These are phyloP conservation scores for Charaxes varanes DNA, from an alignment of 1,140 invertebrate species.

Conservation along the genomic window DNA sequence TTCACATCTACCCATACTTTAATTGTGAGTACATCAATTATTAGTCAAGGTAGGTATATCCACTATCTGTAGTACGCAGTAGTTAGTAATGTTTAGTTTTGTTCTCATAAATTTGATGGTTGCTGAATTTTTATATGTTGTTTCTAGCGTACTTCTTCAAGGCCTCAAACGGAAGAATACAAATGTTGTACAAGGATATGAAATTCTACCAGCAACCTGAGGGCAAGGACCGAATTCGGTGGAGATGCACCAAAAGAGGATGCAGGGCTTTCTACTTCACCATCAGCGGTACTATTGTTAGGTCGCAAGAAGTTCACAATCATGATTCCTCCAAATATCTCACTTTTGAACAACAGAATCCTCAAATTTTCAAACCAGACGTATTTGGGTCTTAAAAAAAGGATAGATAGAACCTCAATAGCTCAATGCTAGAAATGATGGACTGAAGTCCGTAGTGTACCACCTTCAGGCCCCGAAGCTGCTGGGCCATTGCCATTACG, in stretches of 20 bases:
- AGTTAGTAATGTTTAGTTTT: not conserved
- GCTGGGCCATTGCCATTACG: too few relatives aligned
- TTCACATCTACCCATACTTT: too few relatives aligned
- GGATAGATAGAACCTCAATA: too few relatives aligned
- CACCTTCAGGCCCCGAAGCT: too few relatives aligned
- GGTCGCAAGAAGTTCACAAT: conserved; percentile 36
- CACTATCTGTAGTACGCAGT: not conserved
- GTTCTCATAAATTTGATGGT: not conserved
- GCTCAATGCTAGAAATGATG: too few relatives aligned
- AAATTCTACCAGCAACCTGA: conserved; percentile 41
- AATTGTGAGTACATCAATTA: too few relatives aligned
- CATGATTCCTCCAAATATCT: conserved; percentile 22
- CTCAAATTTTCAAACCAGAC: not conserved
- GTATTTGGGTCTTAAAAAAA: too few relatives aligned
- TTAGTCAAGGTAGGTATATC: too few relatives aligned
- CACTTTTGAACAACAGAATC: not conserved
- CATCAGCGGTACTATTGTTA: conserved; percentile 20
- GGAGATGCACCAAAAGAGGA: conserved; percentile 39
- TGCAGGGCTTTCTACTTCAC: conserved; percentile 40
- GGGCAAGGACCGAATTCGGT: conserved; percentile 29
- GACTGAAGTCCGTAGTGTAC: too few relatives aligned
- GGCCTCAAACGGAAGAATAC: conserved; percentile 25
- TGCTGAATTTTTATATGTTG: not conserved
- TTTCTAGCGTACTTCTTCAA: conserved; percentile 25
- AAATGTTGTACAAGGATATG: conserved; percentile 38